Evolutionary conservation across 2,797 vertebrate species (phyloP).

Genomic region (Sebastes cheni): DNA sequence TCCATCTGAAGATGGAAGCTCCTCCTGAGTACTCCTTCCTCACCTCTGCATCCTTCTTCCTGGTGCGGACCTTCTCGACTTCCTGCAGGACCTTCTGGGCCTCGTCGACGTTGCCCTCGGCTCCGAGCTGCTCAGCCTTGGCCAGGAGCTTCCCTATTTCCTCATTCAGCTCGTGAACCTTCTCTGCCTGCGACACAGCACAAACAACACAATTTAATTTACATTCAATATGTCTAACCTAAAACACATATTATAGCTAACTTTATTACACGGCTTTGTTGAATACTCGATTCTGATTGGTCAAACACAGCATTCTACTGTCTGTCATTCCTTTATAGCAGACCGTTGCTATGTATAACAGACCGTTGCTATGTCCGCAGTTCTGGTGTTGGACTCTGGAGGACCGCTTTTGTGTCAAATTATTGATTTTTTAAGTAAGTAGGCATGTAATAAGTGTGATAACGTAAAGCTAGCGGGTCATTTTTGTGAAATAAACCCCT

Average conservation of each 20-base stretch:
- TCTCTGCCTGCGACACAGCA: conserved; percentile 88
- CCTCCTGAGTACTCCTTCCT: neutral
- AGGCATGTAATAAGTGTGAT: no score
- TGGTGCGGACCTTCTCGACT: conserved; percentile 95
- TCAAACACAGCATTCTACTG: no score
- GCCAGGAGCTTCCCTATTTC: conserved; percentile 98
- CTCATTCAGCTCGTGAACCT: conserved; percentile 97
- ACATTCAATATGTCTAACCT: fast-evolving
- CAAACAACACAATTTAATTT: neutral
- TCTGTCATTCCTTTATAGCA: no score
- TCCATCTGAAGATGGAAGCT: fast-evolving
- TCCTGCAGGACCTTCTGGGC: conserved; percentile 97
- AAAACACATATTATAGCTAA: neutral
- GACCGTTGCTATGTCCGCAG: no score
- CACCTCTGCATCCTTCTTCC: conserved; percentile 98
- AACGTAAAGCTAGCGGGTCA: no score
- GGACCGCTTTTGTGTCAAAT: no score
- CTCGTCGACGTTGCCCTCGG: conserved; percentile 97
- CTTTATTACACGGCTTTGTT: neutral
- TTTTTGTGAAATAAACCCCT: no score
- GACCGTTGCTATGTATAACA: no score
- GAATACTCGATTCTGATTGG: no score
- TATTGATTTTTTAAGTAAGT: no score
- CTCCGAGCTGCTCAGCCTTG: conserved; percentile 97
- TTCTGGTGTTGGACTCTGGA: no score